These are phyloP conservation scores for Incurvaria masculella DNA, from an alignment of 2,888 invertebrate species.

Conservation along the genomic window DNA sequence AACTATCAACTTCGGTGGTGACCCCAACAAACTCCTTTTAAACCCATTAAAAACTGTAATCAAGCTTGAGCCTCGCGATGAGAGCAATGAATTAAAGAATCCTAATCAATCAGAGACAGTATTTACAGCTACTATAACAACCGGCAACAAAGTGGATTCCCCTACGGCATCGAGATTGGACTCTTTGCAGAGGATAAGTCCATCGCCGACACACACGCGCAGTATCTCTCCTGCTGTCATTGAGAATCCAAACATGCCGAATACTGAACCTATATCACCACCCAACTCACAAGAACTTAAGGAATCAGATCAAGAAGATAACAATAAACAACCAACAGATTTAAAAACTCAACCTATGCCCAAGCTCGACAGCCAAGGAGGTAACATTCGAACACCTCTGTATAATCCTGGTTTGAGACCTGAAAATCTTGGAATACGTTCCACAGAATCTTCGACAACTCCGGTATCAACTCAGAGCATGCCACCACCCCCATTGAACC, in stretches of 20 bases:
- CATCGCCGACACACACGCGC: conserved; percentile 39
- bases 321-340: conserved; percentile 38
- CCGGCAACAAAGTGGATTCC: conserved; percentile 42
- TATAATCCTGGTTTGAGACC: conserved; percentile 39
- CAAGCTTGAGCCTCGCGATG: conserved; percentile 51
- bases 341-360: conserved; percentile 39
- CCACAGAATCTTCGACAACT: conserved; percentile 32
- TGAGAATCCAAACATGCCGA: conserved; percentile 40
- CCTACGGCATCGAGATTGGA: conserved; percentile 43
- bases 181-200: conserved; percentile 42
- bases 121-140: conserved; percentile 48
- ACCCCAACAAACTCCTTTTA: conserved; percentile 42
- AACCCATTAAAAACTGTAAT: conserved; percentile 52
- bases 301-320: conserved; percentile 43
- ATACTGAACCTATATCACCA: conserved; percentile 46
- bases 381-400: conserved; percentile 31
- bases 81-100: conserved; percentile 42
- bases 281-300: conserved; percentile 44
- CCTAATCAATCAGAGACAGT: conserved; percentile 45
- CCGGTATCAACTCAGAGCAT: conserved; percentile 40
- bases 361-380: conserved; percentile 33
- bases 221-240: conserved; percentile 42
- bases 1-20: conserved; percentile 39
- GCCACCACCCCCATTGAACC: conserved; percentile 47
- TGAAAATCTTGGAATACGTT: conserved; percentile 40